Percentiles rank a stretch among this genome's conserved stretches.
Conservation (phyloP, 2,888 invertebrate genomes). For the Troides aeacus region DNA sequence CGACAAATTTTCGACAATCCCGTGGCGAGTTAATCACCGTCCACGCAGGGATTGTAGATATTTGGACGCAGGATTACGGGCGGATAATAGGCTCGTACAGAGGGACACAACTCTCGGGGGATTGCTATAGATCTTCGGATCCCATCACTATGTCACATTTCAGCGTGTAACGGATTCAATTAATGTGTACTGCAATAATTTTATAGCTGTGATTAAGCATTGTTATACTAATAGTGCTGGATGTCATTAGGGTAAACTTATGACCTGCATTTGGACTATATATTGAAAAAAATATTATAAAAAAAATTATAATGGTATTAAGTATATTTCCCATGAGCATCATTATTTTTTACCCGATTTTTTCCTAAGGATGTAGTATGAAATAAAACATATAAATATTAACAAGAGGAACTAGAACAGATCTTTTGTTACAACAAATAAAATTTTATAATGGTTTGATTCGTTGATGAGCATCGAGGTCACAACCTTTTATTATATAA, state of each 20-base stretch:
- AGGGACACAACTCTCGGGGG: slow-evolving; percentile 34
- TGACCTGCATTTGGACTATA: not conserved
- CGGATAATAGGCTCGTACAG: slow-evolving; percentile 46
- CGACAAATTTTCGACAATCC: slow-evolving; percentile 41
- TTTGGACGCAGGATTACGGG: slow-evolving; percentile 54
- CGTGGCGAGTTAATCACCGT: slow-evolving; percentile 55
- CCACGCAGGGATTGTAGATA: slow-evolving; percentile 51
- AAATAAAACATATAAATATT: no score
- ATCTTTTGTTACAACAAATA: no score
- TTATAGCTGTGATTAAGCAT: slow-evolving; percentile 6
- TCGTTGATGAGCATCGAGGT: no score
- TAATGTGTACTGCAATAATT: slow-evolving; percentile 17
- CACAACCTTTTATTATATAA: no score
- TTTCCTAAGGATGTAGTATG: no score
- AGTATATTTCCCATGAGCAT: no score
- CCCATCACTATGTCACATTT: slow-evolving; percentile 9
- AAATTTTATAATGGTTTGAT: no score
- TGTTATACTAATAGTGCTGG: not conserved
- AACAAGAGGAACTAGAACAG: no score
- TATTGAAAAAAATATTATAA: not conserved
- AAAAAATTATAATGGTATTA: no score
- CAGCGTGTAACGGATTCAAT: slow-evolving; percentile 13
- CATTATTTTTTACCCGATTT: no score
- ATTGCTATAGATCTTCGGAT: slow-evolving; percentile 31
- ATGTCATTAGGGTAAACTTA: not conserved